Evolutionary conservation across 2,888 invertebrate genomes (phyloP).

Genomic region (Pammene fasciana): DNA sequence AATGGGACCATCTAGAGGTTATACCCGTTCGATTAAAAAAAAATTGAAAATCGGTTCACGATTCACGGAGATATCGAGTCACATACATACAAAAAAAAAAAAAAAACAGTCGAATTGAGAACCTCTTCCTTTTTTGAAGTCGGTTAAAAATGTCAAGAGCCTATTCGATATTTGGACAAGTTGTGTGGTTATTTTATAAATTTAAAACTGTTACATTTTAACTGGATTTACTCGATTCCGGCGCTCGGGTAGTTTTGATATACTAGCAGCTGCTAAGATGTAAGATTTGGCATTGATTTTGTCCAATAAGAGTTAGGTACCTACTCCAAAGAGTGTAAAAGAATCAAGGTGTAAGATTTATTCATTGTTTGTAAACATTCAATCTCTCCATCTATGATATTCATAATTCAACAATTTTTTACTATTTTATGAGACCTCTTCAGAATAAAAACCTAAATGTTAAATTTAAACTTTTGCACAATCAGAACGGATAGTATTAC

Average conservation of each 20-base stretch:
- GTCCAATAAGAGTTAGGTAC: background rate
- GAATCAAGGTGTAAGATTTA: background rate
- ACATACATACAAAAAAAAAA: too few species aligned
- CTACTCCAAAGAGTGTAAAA: background rate
- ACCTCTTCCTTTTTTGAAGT: too few species aligned
- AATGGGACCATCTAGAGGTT: too few species aligned
- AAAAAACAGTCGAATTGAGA: too few species aligned
- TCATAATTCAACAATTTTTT: background rate
- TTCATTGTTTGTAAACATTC: background rate
- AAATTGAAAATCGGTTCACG: too few species aligned
- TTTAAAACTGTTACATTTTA: background rate
- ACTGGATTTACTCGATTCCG: background rate
- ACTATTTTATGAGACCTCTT: constrained; percentile 9
- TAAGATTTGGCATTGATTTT: background rate
- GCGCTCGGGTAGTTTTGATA: background rate
- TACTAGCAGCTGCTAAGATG: background rate
- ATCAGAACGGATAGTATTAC: constrained; percentile 12
- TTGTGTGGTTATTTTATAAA: background rate
- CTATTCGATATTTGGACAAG: background rate
- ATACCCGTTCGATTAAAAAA: too few species aligned
- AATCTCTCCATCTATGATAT: background rate
- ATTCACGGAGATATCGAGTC: too few species aligned
- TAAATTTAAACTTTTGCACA: constrained; percentile 6
- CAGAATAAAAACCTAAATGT: background rate
- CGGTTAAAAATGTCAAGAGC: background rate